These are phyloP conservation scores for Lepidostoma basale DNA, from an alignment of 1,140 invertebrate genomes.

Conservation along the genomic window DNA sequence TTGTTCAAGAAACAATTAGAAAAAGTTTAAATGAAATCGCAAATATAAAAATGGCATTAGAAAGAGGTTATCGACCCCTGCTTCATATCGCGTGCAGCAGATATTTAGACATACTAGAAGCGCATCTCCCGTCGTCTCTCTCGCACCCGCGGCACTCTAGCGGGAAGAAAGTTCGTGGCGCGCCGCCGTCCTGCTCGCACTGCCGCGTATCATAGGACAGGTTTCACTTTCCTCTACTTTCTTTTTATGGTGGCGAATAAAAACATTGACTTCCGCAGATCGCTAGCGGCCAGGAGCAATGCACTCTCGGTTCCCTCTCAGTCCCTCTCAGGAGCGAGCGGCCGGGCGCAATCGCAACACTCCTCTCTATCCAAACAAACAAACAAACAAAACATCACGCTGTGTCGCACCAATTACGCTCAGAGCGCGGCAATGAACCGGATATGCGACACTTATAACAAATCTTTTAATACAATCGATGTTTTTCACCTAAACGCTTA, in stretches of 20 bases:
- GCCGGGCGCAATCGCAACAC: not conserved
- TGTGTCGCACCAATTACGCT: too few species aligned
- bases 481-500: too few species aligned
- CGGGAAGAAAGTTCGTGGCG: not conserved
- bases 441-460: too few species aligned
- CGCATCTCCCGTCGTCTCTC: not conserved
- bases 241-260: constrained; percentile 19
- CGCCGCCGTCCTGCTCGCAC: not conserved
- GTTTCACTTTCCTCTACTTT: constrained; percentile 11
- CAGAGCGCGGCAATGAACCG: too few species aligned
- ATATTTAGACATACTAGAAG: constrained; percentile 4
- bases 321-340: not conserved
- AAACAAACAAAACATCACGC: too few species aligned
- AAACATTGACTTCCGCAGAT: too few species aligned
- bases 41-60: too few species aligned
- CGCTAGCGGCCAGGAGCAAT: not conserved
- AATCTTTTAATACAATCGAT: too few species aligned
- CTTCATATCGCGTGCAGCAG: not conserved
- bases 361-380: too few species aligned
- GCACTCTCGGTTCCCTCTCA: not conserved
- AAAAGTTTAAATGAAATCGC: too few species aligned
- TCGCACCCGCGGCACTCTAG: not conserved
- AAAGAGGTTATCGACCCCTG: not conserved
- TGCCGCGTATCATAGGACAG: not conserved
- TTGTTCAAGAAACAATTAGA: too few species aligned